Conservation (phyloP, 2,797 vertebrate species). For the Gallinago nigripennis region DNA sequence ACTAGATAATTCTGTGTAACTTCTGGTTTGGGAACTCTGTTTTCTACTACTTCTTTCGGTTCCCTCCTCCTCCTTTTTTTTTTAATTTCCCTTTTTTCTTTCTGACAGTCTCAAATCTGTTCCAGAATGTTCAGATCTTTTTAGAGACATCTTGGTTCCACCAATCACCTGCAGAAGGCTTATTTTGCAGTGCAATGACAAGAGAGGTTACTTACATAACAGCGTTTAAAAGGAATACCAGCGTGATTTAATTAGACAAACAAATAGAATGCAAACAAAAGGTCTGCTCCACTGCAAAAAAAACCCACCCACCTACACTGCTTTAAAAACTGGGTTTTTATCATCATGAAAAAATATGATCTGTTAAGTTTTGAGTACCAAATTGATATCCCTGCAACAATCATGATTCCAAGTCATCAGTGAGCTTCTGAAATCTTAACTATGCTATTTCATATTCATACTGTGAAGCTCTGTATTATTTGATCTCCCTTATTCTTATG, state of each 20-base stretch:
- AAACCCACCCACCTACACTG: background rate
- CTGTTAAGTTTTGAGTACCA: background rate
- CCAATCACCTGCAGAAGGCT: background rate
- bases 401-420: background rate
- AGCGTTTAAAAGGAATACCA: background rate
- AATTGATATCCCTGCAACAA: background rate
- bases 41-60: background rate
- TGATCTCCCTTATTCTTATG: background rate
- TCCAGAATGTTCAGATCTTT: background rate
- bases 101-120: background rate
- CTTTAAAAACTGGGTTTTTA: background rate
- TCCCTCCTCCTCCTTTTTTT: background rate
- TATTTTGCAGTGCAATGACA: background rate
- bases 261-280: background rate
- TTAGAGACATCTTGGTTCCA: background rate
- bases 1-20: background rate
- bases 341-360: background rate
- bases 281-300: background rate
- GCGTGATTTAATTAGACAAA: background rate
- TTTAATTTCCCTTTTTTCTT: background rate
- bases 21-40: background rate
- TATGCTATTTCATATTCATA: background rate
- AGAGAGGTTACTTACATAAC: slow-evolving; percentile 29
- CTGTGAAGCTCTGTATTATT: background rate
- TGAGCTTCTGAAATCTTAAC: background rate